Evolutionary conservation across 2,797 vertebrate species (phyloP).

Genomic region (Lates japonicus): DNA sequence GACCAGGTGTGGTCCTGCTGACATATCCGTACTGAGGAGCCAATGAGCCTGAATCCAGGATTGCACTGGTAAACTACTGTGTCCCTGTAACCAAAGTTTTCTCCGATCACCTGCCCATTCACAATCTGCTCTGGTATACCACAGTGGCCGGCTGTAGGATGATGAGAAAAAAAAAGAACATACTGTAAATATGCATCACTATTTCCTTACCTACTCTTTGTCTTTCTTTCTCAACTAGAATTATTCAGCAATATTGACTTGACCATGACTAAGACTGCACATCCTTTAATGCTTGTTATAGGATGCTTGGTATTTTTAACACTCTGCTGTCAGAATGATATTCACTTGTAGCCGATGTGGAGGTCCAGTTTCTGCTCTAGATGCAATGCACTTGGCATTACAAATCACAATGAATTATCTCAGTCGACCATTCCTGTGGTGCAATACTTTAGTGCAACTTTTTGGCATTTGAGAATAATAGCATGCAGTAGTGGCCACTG

Average conservation of each 20-base stretch:
- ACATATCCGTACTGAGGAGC: constrained; percentile 97
- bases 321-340: background rate
- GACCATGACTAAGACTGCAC: background rate
- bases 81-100: constrained; percentile 98
- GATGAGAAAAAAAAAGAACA: background rate
- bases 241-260: background rate
- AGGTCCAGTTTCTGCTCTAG: background rate
- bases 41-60: constrained; percentile 95
- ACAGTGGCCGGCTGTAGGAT: constrained; percentile 93
- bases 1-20: constrained; percentile 99
- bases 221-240: background rate
- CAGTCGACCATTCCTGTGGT: constrained; percentile 20
- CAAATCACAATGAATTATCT: constrained; percentile 20
- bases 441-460: constrained; percentile 28
- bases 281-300: background rate
- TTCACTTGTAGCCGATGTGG: background rate
- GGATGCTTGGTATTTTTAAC: background rate
- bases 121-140: constrained; percentile 96
- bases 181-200: background rate
- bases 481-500: constrained; percentile 1
- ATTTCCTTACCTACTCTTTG: background rate
- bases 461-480: constrained; percentile 28
- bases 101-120: constrained; percentile 97
- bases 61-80: constrained; percentile 98
- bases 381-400: constrained; percentile 6